phyloP scores from a whole-genome alignment of 2,113 vertebrate genomes.

The Siphamia tubifer region DNA sequence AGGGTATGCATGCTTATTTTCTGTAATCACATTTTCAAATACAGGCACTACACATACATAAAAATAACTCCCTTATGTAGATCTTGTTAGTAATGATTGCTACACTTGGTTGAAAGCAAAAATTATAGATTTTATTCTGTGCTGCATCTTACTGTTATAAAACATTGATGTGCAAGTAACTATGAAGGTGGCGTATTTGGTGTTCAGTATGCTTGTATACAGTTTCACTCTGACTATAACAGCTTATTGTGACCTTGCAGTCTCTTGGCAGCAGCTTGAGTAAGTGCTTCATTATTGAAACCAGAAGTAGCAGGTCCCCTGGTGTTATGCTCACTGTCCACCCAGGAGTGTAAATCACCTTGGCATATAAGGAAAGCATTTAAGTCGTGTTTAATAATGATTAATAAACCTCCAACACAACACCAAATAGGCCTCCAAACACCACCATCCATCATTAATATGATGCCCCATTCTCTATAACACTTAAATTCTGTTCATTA shows the following conservation, averaged over 20 bases:
- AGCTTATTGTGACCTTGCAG: constrained; percentile 53
- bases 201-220: constrained; percentile 42
- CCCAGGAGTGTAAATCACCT: constrained; percentile 64
- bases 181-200: constrained; percentile 15
- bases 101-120: not conserved
- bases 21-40: constrained; percentile 4
- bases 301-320: constrained; percentile 41
- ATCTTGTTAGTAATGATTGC: not conserved
- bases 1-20: not conserved
- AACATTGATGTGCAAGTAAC: not conserved
- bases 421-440: constrained; percentile 48
- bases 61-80: not conserved
- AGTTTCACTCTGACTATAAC: constrained; percentile 16
- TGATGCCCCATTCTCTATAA: constrained; percentile 52
- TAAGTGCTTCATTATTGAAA: constrained; percentile 66
- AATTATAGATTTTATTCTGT: not conserved
- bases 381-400: constrained; percentile 70
- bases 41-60: not conserved
- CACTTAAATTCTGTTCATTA: constrained; percentile 66
- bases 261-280: constrained; percentile 54
- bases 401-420: constrained; percentile 60
- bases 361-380: constrained; percentile 56
- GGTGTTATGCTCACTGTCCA: constrained; percentile 50
- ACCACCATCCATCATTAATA: constrained; percentile 63
- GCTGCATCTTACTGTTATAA: not conserved